phyloP scores from a whole-genome alignment of 2,797 vertebrate species.

The Manis pentadactyla region DNA sequence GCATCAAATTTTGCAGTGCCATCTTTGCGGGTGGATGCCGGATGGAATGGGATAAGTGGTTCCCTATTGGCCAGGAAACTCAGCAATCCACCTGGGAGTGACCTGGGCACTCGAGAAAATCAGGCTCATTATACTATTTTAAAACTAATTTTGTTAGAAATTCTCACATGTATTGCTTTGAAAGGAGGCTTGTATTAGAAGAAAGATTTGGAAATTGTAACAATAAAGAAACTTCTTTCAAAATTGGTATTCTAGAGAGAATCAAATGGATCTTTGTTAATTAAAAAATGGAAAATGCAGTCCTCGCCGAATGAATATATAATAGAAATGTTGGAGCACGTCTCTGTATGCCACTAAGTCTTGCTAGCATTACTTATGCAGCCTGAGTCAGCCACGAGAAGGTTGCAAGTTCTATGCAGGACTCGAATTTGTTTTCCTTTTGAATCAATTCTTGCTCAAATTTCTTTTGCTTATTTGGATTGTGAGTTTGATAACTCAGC shows the following conservation, averaged over 20 bases:
- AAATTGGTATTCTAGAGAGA: conserved; percentile 48
- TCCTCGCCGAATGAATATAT: not conserved
- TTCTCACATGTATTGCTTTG: not conserved
- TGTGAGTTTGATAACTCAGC: conserved; percentile 23
- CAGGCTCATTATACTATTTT: not conserved
- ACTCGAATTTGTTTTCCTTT: conserved; percentile 19
- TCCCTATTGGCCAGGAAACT: not conserved
- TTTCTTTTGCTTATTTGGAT: conserved; percentile 39
- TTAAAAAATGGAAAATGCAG: not conserved
- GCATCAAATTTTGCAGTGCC: not conserved
- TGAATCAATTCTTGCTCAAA: conserved; percentile 3
- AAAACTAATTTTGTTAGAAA: conserved; percentile 38
- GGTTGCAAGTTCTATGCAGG: not conserved
- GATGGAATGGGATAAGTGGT: not conserved
- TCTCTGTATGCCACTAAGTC: not conserved
- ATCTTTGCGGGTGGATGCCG: not conserved
- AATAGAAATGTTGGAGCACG: not conserved
- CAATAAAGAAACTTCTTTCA: conserved; percentile 6
- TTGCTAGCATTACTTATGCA: not conserved
- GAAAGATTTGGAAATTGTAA: conserved; percentile 48
- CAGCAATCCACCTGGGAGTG: not conserved
- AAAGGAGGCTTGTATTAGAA: conserved; percentile 18
- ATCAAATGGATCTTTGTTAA: conserved; percentile 40
- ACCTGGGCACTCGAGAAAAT: not conserved
- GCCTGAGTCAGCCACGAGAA: not conserved